phyloP scores from a whole-genome alignment of 2,797 vertebrate genomes.

The Oryzias sinensis region DNA sequence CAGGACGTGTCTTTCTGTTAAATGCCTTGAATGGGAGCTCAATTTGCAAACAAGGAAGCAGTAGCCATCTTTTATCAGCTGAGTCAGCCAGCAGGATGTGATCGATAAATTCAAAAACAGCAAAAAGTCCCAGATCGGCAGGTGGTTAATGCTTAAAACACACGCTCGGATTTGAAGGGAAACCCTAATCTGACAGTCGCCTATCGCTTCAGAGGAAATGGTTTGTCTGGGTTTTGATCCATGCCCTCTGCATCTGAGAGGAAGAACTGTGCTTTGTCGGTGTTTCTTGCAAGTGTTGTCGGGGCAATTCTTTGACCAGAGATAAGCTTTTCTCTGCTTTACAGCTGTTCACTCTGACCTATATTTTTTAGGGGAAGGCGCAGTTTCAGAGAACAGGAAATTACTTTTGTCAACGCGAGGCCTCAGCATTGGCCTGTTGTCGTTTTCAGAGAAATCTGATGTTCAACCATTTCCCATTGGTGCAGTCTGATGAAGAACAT shows the following conservation, averaged over 20 bases:
- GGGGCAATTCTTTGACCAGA: conserved; percentile 6
- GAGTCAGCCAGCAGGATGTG: no score
- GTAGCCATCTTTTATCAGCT: no score
- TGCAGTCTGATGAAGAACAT: background rate
- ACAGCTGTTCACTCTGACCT: conserved; percentile 42
- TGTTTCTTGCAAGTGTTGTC: conserved; percentile 3
- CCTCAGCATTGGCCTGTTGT: conserved; percentile 15
- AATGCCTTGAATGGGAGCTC: no score
- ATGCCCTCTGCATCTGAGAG: background rate
- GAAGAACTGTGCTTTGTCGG: conserved; percentile 22
- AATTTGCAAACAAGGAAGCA: no score
- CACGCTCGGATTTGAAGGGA: background rate
- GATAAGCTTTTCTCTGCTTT: conserved; percentile 1
- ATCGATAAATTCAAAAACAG: no score
- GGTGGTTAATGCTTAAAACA: no score
- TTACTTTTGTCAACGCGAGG: conserved; percentile 28
- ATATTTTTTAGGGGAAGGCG: conserved; percentile 34
- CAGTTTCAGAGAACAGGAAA: conserved; percentile 64
- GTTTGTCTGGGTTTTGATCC: conserved; percentile 10
- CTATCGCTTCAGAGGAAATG: background rate
- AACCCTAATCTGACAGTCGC: background rate
- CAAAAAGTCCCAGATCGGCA: no score
- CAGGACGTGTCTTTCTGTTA: no score
- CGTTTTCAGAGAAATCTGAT: conserved; percentile 36
- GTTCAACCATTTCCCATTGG: conserved; percentile 18